Percentiles rank a stretch among this genome's conserved stretches.
Conservation (phyloP, 2,888 invertebrate species). For the Cantharis rufa region DNA sequence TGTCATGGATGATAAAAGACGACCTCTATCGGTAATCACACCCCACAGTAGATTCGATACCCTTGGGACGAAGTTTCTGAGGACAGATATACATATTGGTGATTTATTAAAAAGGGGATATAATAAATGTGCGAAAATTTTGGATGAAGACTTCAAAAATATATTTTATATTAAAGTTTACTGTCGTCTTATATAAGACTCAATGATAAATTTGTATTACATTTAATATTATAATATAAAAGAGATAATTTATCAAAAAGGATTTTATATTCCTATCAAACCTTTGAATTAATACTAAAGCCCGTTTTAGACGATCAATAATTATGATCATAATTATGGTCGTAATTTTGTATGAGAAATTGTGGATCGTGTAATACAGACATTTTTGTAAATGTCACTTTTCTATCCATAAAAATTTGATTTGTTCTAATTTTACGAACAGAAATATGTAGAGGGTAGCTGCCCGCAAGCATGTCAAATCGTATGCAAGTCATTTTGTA, state of each 20-base stretch:
- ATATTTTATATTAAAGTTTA: conserved; percentile 19
- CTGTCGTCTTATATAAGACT: conserved; percentile 12
- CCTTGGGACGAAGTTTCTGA: conserved; percentile 17
- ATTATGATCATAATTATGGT: too few relatives aligned
- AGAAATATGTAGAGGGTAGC: too few relatives aligned
- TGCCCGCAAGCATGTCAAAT: too few relatives aligned
- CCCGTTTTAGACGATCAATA: too few relatives aligned
- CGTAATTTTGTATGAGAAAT: too few relatives aligned
- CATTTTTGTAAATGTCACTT: too few relatives aligned
- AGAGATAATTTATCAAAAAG: conserved; percentile 3
- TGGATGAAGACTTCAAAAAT: conserved; percentile 19
- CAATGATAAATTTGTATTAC: conserved; percentile 5
- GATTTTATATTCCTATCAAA: background rate
- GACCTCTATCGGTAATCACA: conserved; percentile 22
- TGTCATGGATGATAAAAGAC: conserved; percentile 20
- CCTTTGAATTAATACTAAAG: background rate
- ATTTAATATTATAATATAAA: conserved; percentile 3
- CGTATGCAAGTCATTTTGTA: too few relatives aligned
- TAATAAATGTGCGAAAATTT: conserved; percentile 22
- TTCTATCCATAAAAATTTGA: too few relatives aligned
- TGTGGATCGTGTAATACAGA: too few relatives aligned
- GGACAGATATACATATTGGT: conserved; percentile 23
- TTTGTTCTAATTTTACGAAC: too few relatives aligned
- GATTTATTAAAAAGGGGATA: conserved; percentile 21
- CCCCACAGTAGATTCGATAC: conserved; percentile 17